Evolutionary conservation across 2,797 vertebrate genomes (phyloP).

Genomic region (Xenops minutus): DNA sequence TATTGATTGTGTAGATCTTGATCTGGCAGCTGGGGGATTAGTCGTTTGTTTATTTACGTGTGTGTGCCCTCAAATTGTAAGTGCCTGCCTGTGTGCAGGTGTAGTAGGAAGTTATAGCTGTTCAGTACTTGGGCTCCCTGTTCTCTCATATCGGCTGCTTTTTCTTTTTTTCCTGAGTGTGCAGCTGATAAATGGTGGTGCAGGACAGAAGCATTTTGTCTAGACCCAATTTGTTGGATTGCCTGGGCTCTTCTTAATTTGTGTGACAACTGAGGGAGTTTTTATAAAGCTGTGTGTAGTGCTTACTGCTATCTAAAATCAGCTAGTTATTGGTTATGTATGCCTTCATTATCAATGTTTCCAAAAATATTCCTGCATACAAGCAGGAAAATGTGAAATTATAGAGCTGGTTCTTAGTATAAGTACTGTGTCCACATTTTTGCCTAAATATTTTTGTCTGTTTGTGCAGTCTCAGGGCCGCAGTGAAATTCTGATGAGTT

Average conservation of each 20-base stretch:
- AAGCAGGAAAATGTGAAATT: not conserved
- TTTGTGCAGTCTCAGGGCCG: constrained; percentile 90
- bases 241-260: not conserved
- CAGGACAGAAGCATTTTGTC: not conserved
- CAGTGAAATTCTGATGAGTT: constrained; percentile 95
- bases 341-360: not conserved
- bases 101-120: not conserved
- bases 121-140: not conserved
- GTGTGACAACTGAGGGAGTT: not conserved
- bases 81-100: not conserved
- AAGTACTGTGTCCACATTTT: not conserved
- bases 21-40: not conserved
- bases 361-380: not conserved
- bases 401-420: not conserved
- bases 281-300: not conserved
- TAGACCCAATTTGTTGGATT: not conserved
- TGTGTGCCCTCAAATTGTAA: not conserved
- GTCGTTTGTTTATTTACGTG: not conserved
- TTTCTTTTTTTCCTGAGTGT: not conserved
- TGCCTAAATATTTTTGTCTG: not conserved
- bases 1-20: not conserved
- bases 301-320: not conserved
- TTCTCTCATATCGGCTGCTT: not conserved
- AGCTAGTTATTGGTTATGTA: accelerated
- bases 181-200: not conserved